Evolutionary conservation across 2,797 vertebrate species (phyloP).

Genomic region (Geotria australis): DNA sequence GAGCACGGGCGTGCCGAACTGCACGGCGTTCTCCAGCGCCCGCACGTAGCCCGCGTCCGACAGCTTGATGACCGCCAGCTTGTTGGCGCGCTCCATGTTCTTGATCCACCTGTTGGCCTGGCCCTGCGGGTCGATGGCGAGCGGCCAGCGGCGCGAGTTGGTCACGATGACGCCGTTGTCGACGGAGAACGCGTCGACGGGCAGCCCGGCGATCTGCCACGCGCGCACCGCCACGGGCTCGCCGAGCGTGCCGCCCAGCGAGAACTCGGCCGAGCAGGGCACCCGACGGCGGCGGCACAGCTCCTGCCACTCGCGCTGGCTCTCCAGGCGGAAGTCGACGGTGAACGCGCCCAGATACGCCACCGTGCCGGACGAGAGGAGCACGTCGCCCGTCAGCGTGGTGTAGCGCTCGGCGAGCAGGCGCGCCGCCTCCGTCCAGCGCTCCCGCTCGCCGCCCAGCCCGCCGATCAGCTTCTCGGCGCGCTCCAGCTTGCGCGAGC

Average conservation of each 20-base stretch:
- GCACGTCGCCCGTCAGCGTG: slow-evolving; percentile 52
- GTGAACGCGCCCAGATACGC: slow-evolving; percentile 72
- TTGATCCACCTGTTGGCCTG: slow-evolving; percentile 89
- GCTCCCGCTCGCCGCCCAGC: slow-evolving; percentile 64
- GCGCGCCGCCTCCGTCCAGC: slow-evolving; percentile 52
- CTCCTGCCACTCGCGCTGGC: slow-evolving; percentile 34
- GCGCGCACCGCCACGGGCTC: slow-evolving; percentile 46
- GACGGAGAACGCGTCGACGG: slow-evolving; percentile 54
- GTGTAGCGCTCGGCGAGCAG: slow-evolving; percentile 23
- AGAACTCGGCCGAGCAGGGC: slow-evolving; percentile 40
- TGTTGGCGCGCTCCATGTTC: slow-evolving; percentile 63
- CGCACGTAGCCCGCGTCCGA: slow-evolving; percentile 43
- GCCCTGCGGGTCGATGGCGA: slow-evolving; percentile 80
- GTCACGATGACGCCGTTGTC: slow-evolving; percentile 72
- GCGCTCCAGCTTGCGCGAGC: slow-evolving; percentile 45
- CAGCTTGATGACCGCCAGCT: slow-evolving; percentile 41
- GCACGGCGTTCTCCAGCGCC: slow-evolving; percentile 41
- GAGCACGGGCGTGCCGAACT: slow-evolving; percentile 49
- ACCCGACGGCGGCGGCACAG: slow-evolving; percentile 32
- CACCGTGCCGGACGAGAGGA: slow-evolving; percentile 47
- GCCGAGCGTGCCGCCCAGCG: slow-evolving; percentile 35
- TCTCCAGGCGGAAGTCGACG: slow-evolving; percentile 33
- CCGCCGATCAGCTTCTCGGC: slow-evolving; percentile 62
- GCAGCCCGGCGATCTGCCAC: slow-evolving; percentile 62
- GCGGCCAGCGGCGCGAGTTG: slow-evolving; percentile 53